Conservation (phyloP, 1,140 invertebrate species). For the Armadillidium nasatum region DNA sequence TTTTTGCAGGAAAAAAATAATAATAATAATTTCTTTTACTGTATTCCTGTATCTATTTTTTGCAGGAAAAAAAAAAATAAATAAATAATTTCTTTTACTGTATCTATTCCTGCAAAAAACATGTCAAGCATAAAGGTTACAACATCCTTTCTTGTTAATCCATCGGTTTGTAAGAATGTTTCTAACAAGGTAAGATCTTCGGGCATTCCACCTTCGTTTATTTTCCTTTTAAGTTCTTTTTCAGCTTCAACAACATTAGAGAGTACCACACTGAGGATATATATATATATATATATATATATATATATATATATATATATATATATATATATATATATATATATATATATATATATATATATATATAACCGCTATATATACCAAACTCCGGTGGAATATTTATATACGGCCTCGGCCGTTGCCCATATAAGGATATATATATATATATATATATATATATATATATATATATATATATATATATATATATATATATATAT, state of each 20-base stretch:
- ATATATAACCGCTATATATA: too few relatives aligned
- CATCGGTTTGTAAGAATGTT: conserved; percentile 21
- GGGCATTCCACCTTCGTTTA: background rate
- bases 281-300: background rate
- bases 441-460: too few relatives aligned
- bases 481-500: too few relatives aligned
- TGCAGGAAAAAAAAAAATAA: too few relatives aligned
- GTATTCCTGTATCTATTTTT: too few relatives aligned
- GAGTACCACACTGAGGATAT: background rate
- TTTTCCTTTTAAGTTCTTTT: background rate
- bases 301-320: conserved; percentile 6
- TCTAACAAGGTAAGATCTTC: conserved; percentile 15
- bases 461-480: too few relatives aligned
- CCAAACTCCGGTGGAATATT: too few relatives aligned
- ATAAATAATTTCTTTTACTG: background rate
- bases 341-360: conserved; percentile 8
- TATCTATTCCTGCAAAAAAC: conserved; percentile 26
- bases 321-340: conserved; percentile 3
- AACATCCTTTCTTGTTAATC: conserved; percentile 14
- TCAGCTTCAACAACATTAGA: conserved; percentile 8
- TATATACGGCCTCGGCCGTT: too few relatives aligned
- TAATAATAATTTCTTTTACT: background rate
- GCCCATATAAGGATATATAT: too few relatives aligned
- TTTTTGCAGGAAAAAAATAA: too few relatives aligned
- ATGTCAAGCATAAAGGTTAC: conserved; percentile 25